Base-by-base conservation (phyloP, 2,113 vertebrate genomes). In the Lucifuga dentata region DNA sequence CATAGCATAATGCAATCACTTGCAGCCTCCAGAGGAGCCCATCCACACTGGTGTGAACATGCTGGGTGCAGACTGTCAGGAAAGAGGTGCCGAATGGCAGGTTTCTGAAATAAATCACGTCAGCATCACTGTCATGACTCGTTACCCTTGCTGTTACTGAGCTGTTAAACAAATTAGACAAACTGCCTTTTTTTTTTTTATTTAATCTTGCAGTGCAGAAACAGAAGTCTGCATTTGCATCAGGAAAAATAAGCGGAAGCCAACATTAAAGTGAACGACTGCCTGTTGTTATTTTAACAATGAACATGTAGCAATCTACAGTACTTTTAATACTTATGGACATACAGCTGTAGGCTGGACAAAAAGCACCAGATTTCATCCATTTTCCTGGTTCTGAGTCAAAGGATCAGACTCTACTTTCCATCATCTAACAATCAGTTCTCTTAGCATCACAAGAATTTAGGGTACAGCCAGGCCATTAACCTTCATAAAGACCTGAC, bases 1-100 rank as follows among this genome's bases (percentile, higher is more conserved):
- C 72, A 64, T 57, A 64, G 68, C 59, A 65, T 76, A 82, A 86
- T 69, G 62, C 78, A 68, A 75, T 80, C 65, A 73, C 3, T 62
- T 21, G 38, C 63, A 41, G 50, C 55, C 76, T 66, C 63, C 50
- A 53, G 72, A 87, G 84, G 67, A 66, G 8, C 33, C 24, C 32
- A 1, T 68, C 64, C 70, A 53, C 35, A 43, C 62, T 43, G 67
- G 50, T 59, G 65, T 44, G 64, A 83, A 52, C 53, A 52, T 10
- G 64, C 55, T 61, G 72, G 46, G 62, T 68, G 53, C 73, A 78
- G 53, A 74, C 63, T 45, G 52, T 49, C 41, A 12, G 58, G 26
- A 49, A 52, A 66, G 43, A 63, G 11, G 57, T 50, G 39, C 15
- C 19, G n/a, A 67, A 53, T 13, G 65, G 35, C 40, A 78, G 16